Percentiles rank a stretch among this genome's conserved stretches.
phyloP scores from a whole-genome alignment of 2,797 vertebrate genomes.

The Catostomus latipinnis region DNA sequence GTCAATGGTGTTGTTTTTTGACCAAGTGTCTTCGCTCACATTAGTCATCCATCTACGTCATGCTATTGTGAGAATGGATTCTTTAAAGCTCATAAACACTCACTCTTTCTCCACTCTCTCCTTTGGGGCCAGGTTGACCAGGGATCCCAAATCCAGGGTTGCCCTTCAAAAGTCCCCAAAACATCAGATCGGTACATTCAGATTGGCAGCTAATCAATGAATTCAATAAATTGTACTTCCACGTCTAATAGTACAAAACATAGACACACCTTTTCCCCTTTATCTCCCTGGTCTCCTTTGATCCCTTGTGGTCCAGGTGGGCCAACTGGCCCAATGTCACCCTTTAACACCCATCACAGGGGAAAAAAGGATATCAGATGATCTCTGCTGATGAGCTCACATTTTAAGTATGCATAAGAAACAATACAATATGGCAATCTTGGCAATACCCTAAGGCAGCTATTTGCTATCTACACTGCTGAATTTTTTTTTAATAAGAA shows the following conservation, averaged over 20 bases:
- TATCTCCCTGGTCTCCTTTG: conserved; percentile 83
- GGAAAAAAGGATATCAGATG: not conserved
- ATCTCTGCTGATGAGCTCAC: not conserved
- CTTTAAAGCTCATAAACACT: conserved; percentile 58
- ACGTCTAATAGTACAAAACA: not conserved
- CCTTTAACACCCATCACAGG: conserved; percentile 69
- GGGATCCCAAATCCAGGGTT: conserved; percentile 90
- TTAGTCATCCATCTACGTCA: no score
- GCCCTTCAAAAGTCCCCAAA: conserved; percentile 74
- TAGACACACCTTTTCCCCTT: conserved; percentile 85
- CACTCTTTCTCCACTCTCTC: conserved; percentile 88
- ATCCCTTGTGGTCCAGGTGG: conserved; percentile 79
- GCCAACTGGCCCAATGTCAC: conserved; percentile 82
- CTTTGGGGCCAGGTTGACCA: conserved; percentile 85
- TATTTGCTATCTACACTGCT: no score
- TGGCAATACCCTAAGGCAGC: no score
- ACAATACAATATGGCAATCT: not conserved
- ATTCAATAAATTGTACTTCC: not conserved
- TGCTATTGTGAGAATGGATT: not conserved
- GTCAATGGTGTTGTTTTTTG: not conserved
- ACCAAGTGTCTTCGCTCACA: no score
- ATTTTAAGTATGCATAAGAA: not conserved
- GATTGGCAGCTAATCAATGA: not conserved
- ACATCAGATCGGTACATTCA: conserved; percentile 14
- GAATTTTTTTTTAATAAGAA: no score